These are phyloP conservation scores for Steromphala cineraria DNA, from an alignment of 2,888 invertebrate species.

Conservation along the genomic window DNA sequence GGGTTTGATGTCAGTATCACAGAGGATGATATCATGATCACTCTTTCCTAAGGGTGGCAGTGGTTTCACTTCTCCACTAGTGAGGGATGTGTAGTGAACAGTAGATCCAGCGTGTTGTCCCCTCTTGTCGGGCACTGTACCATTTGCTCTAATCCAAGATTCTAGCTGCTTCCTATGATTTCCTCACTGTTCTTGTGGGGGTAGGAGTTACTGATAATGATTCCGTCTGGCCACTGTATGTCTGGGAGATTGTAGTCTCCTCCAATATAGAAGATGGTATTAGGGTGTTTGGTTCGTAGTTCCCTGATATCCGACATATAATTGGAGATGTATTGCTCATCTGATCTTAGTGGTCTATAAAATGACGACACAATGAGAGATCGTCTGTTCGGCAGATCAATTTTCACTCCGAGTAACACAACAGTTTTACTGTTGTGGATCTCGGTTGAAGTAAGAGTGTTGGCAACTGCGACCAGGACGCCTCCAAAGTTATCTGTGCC, in stretches of 20 bases:
- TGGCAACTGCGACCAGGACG: constrained; percentile 1
- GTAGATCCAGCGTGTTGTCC: constrained; percentile 23
- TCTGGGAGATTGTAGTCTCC: constrained; percentile 26
- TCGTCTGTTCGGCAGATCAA: not conserved
- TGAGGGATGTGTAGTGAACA: constrained; percentile 19
- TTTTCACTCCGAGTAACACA: not conserved
- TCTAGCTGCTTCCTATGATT: not conserved
- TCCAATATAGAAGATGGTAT: constrained; percentile 12
- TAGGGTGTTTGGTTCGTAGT: not conserved
- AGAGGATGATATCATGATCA: constrained; percentile 19
- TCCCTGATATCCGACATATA: not conserved
- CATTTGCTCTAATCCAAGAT: constrained; percentile 21
- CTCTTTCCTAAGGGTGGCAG: constrained; percentile 6
- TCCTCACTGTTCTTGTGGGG: not conserved
- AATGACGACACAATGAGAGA: not conserved
- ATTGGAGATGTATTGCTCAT: not conserved
- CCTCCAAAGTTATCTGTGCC: not conserved
- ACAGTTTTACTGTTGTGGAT: not conserved
- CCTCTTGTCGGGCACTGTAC: constrained; percentile 24
- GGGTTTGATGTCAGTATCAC: not conserved
- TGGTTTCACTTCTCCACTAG: not conserved
- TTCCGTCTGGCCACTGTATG: not conserved
- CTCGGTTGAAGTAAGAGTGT: not conserved
- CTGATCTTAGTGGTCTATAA: too few relatives aligned
- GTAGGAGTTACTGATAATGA: not conserved